Evolutionary conservation across 2,797 vertebrate species (phyloP).

Genomic region (Gymnothorax javanicus): DNA sequence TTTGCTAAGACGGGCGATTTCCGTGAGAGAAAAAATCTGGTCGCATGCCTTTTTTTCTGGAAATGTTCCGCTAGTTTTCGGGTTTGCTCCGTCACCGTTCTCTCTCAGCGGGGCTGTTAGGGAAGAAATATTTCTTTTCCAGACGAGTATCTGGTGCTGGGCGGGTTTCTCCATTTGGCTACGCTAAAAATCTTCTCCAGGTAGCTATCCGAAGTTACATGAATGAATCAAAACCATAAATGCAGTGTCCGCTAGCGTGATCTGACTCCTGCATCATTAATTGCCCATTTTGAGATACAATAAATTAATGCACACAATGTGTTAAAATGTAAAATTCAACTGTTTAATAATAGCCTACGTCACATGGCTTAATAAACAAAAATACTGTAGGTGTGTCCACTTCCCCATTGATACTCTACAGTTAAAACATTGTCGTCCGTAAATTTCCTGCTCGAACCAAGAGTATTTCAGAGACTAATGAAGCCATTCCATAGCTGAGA

Average conservation of each 20-base stretch:
- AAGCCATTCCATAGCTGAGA: neutral
- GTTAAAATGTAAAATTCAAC: neutral
- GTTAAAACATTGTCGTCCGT: too few species aligned
- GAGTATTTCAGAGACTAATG: too few species aligned
- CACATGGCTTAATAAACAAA: too few species aligned
- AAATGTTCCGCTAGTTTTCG: slow-evolving; percentile 49
- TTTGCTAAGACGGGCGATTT: slow-evolving; percentile 38
- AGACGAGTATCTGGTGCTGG: slow-evolving; percentile 39
- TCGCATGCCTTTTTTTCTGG: slow-evolving; percentile 37
- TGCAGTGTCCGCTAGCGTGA: neutral
- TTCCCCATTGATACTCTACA: too few species aligned
- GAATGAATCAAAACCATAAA: neutral
- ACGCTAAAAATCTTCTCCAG: neutral
- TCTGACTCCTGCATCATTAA: neutral
- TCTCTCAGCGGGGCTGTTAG: slow-evolving; percentile 35
- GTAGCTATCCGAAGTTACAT: neutral
- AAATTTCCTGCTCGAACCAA: too few species aligned
- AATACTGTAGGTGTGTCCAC: too few species aligned
- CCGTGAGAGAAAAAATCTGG: slow-evolving; percentile 32
- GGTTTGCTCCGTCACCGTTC: slow-evolving; percentile 69
- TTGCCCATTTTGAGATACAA: neutral
- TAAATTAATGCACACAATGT: neutral
- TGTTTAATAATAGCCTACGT: neutral
- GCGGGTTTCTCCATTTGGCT: slow-evolving; percentile 42
- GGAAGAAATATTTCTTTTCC: slow-evolving; percentile 27